Percentiles rank a stretch among this genome's conserved stretches.
Conservation (phyloP, 2,888 invertebrate species). For the Pachycephus smyrnensis region DNA sequence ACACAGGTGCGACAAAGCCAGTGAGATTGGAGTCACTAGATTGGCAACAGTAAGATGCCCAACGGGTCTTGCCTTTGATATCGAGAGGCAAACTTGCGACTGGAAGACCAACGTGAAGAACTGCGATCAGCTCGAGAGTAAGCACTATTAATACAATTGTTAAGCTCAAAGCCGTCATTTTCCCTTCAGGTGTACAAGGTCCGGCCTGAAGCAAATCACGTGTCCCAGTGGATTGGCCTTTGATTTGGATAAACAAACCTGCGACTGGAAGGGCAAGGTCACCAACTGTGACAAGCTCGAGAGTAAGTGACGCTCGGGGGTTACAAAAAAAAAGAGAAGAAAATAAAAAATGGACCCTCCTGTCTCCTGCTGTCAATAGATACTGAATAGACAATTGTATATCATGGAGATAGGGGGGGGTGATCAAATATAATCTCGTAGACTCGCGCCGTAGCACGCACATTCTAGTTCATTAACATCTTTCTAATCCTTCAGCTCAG, state of each 20-base stretch:
- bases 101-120: conserved; percentile 97
- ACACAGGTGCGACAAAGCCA: conserved; percentile 91
- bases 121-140: conserved; percentile 94
- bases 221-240: conserved; percentile 97
- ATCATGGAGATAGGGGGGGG: neutral
- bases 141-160: conserved; percentile 70
- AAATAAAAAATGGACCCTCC: neutral
- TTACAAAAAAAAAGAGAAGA: neutral
- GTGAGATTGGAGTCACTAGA: conserved; percentile 87
- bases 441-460: conserved; percentile 67
- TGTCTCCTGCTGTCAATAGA: neutral
- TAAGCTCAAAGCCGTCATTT: conserved; percentile 59
- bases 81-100: conserved; percentile 94
- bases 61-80: conserved; percentile 91
- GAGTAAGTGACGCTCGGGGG: conserved; percentile 82
- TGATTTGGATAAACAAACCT: conserved; percentile 98
- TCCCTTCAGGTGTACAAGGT: conserved; percentile 90
- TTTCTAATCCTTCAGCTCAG: neutral
- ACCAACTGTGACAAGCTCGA: conserved; percentile 95
- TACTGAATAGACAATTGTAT: neutral
- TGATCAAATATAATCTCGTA: conserved; percentile 43
- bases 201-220: conserved; percentile 96
- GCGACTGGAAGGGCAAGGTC: conserved; percentile 99
- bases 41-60: conserved; percentile 92
- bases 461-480: conserved; percentile 27